Evolutionary conservation across 2,888 invertebrate genomes (phyloP), one percentile per base, ranked within the genome.

Genomic region (Punctoribates punctum): DNA sequence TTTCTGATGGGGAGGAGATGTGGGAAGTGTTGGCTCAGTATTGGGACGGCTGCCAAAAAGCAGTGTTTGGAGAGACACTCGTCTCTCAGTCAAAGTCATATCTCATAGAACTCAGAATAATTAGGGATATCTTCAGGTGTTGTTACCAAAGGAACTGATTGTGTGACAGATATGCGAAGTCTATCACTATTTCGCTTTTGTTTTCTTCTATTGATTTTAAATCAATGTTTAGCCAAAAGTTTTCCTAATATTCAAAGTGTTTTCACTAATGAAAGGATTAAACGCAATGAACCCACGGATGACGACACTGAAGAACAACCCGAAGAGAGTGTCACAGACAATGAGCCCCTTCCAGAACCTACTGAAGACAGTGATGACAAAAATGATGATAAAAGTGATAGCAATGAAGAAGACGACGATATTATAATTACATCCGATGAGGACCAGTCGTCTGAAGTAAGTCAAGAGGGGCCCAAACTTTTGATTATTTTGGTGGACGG

Each of bases 401-500:
- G 70, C 17, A 48, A 8, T 72, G 29, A 38, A 23, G 75, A 75
- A 13, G 70, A 70, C 17, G 57, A n/a, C 20, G 54, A 74, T n/a
- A 62, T 23, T 13, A 42, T 42, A 42, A 42, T 42, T 42, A 42
- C 11, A 1, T 42, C 42, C 11, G 42, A 42, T 42, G 42, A 42
- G 42, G 42, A 42, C 27, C 27, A 27, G 27, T 27, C 62, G 4
- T 34, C 34, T 34, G 60, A 60, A 20, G 62, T n/a, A 1, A 75
- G 76, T 51, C 38, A 60, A n/a, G 25, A 34, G 6, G 62, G 23
- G 15, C 25, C 54, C 20, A 77, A 77, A 73, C 51, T 77, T n/a
- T 42, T 77, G 29, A 34, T 77, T 27, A 76, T 77, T 25, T 60
- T 77, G 20, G 76, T 73, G 1, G 76, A 76, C 60, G 77, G 77